Conservation (phyloP, 2,888 invertebrate species). For the Electrophaes corylata region DNA sequence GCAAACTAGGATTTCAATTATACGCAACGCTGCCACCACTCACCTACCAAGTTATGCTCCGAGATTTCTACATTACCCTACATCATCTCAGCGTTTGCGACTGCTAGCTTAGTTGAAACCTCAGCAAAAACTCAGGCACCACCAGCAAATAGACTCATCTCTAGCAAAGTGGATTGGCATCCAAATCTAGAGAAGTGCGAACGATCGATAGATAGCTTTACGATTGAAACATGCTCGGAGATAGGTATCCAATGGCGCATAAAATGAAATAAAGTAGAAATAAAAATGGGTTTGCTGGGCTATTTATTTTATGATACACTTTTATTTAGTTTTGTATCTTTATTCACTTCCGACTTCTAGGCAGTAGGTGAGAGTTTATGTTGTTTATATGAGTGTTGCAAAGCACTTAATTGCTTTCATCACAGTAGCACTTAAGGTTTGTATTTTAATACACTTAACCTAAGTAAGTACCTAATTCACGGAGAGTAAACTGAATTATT, state of each 20-base stretch:
- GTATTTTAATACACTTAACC: too few species aligned
- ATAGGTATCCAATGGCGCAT: slow-evolving; percentile 49
- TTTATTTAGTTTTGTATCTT: slow-evolving; percentile 35
- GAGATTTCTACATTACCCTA: slow-evolving; percentile 35
- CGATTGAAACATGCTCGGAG: slow-evolving; percentile 45
- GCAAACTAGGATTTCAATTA: slow-evolving; percentile 37
- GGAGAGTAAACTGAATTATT: too few species aligned
- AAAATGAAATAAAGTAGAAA: slow-evolving; percentile 45
- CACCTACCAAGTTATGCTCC: slow-evolving; percentile 24
- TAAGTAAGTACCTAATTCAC: too few species aligned
- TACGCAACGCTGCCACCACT: slow-evolving; percentile 32
- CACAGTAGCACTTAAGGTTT: not conserved
- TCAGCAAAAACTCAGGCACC: slow-evolving; percentile 32
- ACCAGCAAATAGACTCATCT: slow-evolving; percentile 39
- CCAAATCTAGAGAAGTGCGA: slow-evolving; percentile 41
- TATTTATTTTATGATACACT: slow-evolving; percentile 38
- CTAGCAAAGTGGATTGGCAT: slow-evolving; percentile 39
- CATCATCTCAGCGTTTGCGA: slow-evolving; percentile 15
- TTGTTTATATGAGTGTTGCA: slow-evolving; percentile 18
- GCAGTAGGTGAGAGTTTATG: slow-evolving; percentile 12
- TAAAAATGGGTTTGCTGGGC: slow-evolving; percentile 38
- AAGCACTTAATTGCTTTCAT: slow-evolving; percentile 12
- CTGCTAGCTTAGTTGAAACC: slow-evolving; percentile 24
- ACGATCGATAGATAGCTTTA: slow-evolving; percentile 47
- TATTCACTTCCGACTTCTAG: slow-evolving; percentile 21